These are phyloP conservation scores for Xiphias gladius DNA, from an alignment of 2,113 vertebrate species.

Conservation along the genomic window DNA sequence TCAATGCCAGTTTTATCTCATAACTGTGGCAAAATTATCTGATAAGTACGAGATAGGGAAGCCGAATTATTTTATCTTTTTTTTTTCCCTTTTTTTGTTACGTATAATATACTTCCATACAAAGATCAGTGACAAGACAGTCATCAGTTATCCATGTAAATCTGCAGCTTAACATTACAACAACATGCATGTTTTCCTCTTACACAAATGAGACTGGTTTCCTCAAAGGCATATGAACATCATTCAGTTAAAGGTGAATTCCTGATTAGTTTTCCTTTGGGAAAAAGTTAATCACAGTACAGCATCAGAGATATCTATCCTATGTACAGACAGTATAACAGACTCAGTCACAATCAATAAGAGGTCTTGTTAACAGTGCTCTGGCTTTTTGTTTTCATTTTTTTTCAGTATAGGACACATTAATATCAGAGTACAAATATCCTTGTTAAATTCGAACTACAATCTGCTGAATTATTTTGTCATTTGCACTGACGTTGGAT, in stretches of 20 bases:
- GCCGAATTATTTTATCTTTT: neutral
- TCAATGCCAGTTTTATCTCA: neutral
- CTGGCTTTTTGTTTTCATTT: slow-evolving; percentile 5
- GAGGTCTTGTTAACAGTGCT: slow-evolving; percentile 16
- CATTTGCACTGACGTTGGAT: neutral
- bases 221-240: slow-evolving; percentile 6
- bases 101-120: neutral
- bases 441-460: neutral
- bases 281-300: slow-evolving; percentile 28
- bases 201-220: neutral
- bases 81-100: neutral
- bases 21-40: neutral
- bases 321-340: slow-evolving; percentile 35
- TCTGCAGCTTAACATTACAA: slow-evolving; percentile 27
- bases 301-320: slow-evolving; percentile 32
- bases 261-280: slow-evolving; percentile 32
- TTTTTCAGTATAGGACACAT: neutral
- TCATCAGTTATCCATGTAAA: slow-evolving; percentile 23
- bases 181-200: slow-evolving; percentile 31
- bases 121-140: slow-evolving; percentile 36
- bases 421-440: neutral
- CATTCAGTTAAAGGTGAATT: neutral
- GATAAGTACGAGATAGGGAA: neutral
- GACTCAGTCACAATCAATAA: slow-evolving; percentile 17
- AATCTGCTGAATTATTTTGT: neutral